Base-by-base conservation (phyloP, 2,797 vertebrate species). In the Vireo griseus region DNA sequence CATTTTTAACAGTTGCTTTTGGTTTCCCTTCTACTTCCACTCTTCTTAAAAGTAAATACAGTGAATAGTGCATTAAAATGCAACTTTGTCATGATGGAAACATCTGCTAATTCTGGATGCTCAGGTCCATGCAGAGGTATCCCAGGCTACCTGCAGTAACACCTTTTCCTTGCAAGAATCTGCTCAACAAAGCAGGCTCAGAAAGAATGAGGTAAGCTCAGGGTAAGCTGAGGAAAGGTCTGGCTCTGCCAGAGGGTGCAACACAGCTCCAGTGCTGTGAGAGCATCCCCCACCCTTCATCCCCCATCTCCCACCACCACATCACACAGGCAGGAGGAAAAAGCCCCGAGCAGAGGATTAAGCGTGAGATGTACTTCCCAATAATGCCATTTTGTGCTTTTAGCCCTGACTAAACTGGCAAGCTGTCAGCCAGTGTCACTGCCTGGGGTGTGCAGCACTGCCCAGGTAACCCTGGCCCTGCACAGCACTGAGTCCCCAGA, bases 191-290 rank as follows among this genome's bases (percentile, higher is more conserved):
- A 67, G 45, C 51, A 73, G 21, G 26, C 44, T 31, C 15, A 45
- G 44, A 6, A 62, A 39, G 40, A 45, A 37, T 0, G 3, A 86
- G 76, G 44, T 25, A 6, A 25, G 42, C 35, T 31, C 39, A 28
- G 59, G 55, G 40, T 5, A 13, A 58, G 44, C 22, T 20, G 26
- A 67, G 48, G 52, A 54, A 50, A 81, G 58, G 17, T 7, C 28
- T 39, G 63, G 24, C 19, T 37, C n/a, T 74, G 57, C 39, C 58
- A 39, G 37, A 0, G 1, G 0, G 11, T 5, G n/a, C 28, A 13
- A 0, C 3, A 4, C 39, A 66, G 47, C 54, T 26, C 24, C 17
- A 25, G 7, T 5, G 16, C 57, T 10, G 35, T 1, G 26, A 1
- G 10, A 78, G 62, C 35, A 10, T 24, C 16, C 50, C 29, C 25